phyloP scores from a whole-genome alignment of 64 coral and sea anemone species.

The Astreopora myriophthalma region DNA sequence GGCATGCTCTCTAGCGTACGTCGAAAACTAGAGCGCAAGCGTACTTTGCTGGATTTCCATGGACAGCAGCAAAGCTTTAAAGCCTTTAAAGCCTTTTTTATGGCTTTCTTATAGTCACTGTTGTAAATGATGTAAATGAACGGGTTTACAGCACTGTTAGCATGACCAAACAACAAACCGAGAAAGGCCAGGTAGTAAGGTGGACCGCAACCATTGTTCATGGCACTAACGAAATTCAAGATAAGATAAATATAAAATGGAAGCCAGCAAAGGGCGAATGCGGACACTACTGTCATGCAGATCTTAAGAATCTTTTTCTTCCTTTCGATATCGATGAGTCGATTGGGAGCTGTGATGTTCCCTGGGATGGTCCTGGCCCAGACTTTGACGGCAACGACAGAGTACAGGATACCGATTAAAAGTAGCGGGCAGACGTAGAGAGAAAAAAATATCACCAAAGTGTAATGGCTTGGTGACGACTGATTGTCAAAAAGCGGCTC shows the following conservation, averaged over 20 bases:
- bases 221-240: not conserved
- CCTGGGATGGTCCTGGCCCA: constrained; percentile 68
- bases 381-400: constrained; percentile 13
- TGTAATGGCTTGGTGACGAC: constrained; percentile 23
- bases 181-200: constrained; percentile 41
- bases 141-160: constrained; percentile 56
- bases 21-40: not conserved
- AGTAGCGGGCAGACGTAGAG: constrained; percentile 34
- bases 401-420: constrained; percentile 42
- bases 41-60: not conserved
- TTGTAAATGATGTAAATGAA: constrained; percentile 58
- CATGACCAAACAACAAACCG: constrained; percentile 46
- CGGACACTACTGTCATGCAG: constrained; percentile 64
- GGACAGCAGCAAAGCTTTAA: not conserved
- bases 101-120: constrained; percentile 16
- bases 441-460: not conserved
- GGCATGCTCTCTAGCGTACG: not conserved
- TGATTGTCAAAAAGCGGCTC: not conserved
- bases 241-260: constrained; percentile 52
- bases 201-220: not conserved
- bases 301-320: constrained; percentile 73
- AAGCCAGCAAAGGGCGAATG: constrained; percentile 75
- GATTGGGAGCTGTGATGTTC: constrained; percentile 54
- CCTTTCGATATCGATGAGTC: constrained; percentile 26
- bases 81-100: not conserved